These are phyloP conservation scores for Rhea pennata DNA, from an alignment of 2,113 vertebrate genomes.

Conservation along the genomic window DNA sequence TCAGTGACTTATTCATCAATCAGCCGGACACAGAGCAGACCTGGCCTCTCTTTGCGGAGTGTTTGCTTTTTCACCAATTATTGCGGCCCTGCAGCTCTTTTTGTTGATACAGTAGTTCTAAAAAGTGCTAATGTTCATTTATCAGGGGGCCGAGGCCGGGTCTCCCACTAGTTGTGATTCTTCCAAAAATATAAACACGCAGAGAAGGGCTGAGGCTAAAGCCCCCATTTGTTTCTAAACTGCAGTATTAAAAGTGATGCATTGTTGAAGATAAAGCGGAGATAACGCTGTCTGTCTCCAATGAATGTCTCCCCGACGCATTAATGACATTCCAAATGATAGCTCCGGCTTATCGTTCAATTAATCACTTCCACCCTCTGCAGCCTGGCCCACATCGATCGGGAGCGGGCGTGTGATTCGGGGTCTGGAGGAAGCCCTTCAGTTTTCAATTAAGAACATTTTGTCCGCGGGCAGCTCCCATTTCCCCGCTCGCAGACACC, in stretches of 20 bases:
- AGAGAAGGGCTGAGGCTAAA: constrained; percentile 85
- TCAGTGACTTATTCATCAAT: constrained; percentile 80
- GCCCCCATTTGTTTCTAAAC: constrained; percentile 92
- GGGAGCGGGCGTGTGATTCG: constrained; percentile 17
- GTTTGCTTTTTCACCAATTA: constrained; percentile 97
- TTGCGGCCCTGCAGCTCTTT: constrained; percentile 84
- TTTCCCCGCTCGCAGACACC: background rate
- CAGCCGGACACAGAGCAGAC: constrained; percentile 86
- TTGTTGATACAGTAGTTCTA: constrained; percentile 92
- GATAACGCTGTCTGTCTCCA: constrained; percentile 98
- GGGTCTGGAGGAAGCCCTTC: background rate
- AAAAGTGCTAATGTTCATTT: constrained; percentile 94
- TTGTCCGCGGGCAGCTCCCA: background rate
- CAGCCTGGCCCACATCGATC: constrained; percentile 60
- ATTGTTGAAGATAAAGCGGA: constrained; percentile 94
- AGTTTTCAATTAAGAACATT: background rate
- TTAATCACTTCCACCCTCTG: constrained; percentile 82
- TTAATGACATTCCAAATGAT: constrained; percentile 92
- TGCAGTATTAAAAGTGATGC: constrained; percentile 87
- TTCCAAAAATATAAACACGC: constrained; percentile 97
- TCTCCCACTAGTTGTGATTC: constrained; percentile 89
- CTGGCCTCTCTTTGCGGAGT: constrained; percentile 75
- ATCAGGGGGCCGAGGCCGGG: constrained; percentile 86
- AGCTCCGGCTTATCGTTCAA: constrained; percentile 81
- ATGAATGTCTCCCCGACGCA: constrained; percentile 89